phyloP scores from a whole-genome alignment of 2,113 vertebrate genomes.

The Ictalurus furcatus region DNA sequence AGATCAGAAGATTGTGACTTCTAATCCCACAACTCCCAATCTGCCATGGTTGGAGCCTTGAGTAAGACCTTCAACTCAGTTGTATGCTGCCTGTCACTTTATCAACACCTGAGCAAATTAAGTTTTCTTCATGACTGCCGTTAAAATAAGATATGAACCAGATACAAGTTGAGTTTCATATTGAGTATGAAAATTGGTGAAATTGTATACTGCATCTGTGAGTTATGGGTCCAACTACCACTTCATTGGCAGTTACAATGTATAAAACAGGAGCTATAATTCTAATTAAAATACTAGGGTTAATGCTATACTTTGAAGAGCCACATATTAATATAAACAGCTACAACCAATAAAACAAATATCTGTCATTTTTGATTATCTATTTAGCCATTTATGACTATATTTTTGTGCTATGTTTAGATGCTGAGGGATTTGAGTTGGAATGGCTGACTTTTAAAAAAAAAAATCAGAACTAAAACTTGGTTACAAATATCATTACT shows the following conservation, averaged over 20 bases:
- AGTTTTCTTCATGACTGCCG: background rate
- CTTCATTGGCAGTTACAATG: background rate
- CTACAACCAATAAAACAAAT: background rate
- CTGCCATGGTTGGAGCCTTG: background rate
- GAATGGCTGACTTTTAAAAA: background rate
- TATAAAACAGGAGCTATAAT: background rate
- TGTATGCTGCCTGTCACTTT: background rate
- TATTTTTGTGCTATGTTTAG: background rate
- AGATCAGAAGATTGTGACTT: background rate
- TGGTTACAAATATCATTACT: background rate
- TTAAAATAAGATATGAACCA: background rate
- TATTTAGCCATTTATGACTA: background rate
- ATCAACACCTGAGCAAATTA: background rate
- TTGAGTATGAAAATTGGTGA: background rate
- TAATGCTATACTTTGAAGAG: background rate
- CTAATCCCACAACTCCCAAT: background rate
- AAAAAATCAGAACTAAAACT: background rate
- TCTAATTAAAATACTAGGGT: background rate
- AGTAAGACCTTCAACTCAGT: background rate
- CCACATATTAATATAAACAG: background rate
- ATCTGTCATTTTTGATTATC: background rate
- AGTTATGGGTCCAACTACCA: background rate
- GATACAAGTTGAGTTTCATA: background rate
- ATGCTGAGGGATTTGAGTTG: background rate
- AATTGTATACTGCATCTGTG: background rate